Evolutionary conservation across 2,113 vertebrate genomes (phyloP).

Genomic region (Cyphomyrus discorhynchus): DNA sequence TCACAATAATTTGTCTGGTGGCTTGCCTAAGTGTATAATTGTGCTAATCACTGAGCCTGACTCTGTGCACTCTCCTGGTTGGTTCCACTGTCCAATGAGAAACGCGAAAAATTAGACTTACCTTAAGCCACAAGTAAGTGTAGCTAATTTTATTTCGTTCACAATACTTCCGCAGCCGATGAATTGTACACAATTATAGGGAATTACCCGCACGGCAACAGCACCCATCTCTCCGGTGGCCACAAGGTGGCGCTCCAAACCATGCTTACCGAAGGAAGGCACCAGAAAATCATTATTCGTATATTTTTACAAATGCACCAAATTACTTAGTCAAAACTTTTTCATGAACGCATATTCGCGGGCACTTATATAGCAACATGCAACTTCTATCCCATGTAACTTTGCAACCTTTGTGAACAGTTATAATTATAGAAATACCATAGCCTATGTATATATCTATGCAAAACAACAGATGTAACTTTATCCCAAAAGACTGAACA

Average conservation of each 20-base stretch:
- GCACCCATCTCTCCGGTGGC: neutral
- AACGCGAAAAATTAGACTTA: neutral
- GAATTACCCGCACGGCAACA: neutral
- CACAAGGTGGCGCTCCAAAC: slow-evolving; percentile 4
- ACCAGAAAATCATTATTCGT: neutral
- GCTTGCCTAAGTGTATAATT: neutral
- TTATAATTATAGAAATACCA: neutral
- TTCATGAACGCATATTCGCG: neutral
- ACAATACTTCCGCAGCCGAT: neutral
- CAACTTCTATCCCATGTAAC: neutral
- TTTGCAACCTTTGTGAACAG: neutral
- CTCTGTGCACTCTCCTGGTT: neutral
- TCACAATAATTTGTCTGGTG: neutral
- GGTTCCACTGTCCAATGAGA: neutral
- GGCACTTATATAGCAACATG: neutral
- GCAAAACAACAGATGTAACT: neutral
- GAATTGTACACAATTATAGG: neutral
- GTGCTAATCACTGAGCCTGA: neutral
- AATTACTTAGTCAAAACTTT: neutral
- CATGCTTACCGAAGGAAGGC: neutral
- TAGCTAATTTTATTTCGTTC: neutral
- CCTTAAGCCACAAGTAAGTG: neutral
- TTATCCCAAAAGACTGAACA: neutral
- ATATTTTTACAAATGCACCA: neutral
- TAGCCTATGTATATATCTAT: no score